Percentiles rank a stretch among this genome's conserved stretches.
phyloP scores from a whole-genome alignment of 1,140 invertebrate species.

The Bombus pyrosoma region DNA sequence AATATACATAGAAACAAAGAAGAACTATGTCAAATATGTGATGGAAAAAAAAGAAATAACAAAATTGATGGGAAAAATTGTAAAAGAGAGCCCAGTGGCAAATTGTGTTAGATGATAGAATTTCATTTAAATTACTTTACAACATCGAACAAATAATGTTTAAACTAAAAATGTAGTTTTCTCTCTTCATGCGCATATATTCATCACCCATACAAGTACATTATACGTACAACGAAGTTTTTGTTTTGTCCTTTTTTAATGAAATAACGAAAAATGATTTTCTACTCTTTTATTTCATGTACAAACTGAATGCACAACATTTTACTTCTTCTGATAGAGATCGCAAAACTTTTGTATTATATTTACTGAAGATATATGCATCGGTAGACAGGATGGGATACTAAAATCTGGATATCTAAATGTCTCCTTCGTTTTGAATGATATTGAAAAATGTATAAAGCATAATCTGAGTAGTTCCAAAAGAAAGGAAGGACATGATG shows the following conservation, averaged over 20 bases:
- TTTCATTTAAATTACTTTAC: no score
- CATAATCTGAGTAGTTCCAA: neutral
- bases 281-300: slow-evolving; percentile 8
- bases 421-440: neutral
- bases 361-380: no score
- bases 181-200: neutral
- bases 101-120: no score
- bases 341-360: neutral
- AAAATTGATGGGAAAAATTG: no score
- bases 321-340: neutral
- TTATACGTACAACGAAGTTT: neutral
- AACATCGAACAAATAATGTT: neutral
- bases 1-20: no score
- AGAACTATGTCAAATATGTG: no score
- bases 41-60: no score
- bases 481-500: neutral
- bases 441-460: neutral
- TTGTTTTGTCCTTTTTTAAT: no score
- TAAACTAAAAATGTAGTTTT: slow-evolving; percentile 1
- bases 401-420: neutral
- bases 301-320: neutral
- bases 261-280: slow-evolving; percentile 10
- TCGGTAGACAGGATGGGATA: neutral
- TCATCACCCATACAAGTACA: neutral
- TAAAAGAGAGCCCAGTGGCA: no score